A percentile compares a stretch with the other conserved stretches of the same genome.
phyloP scores from a whole-genome alignment of 2,888 invertebrate species.

The Tortricodes alternella region DNA sequence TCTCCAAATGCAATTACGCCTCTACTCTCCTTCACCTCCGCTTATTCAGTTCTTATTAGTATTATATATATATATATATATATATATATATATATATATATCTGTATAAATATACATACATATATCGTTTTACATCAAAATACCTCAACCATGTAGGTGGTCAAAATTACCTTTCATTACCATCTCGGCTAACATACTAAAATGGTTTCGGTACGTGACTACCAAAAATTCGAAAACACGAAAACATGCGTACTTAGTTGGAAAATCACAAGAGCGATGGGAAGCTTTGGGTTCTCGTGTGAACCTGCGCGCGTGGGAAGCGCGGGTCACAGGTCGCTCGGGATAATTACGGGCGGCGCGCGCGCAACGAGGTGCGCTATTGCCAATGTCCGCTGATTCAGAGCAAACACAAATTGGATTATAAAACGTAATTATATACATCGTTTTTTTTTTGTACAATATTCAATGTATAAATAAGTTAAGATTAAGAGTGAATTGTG shows the following conservation, averaged over 20 bases:
- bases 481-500: too few species aligned
- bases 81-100: too few species aligned
- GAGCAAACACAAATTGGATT: too few species aligned
- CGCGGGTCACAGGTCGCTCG: constrained; percentile 68
- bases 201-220: constrained; percentile 22
- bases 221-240: constrained; percentile 11
- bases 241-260: constrained; percentile 15
- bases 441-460: too few species aligned
- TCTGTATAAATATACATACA: too few species aligned
- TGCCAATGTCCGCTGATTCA: constrained; percentile 13
- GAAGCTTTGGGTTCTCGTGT: constrained; percentile 75
- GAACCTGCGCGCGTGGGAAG: constrained; percentile 71
- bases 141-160: background rate
- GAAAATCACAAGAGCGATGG: constrained; percentile 57
- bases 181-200: background rate
- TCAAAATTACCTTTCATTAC: constrained; percentile 13
- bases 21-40: too few species aligned
- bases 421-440: too few species aligned
- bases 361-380: constrained; percentile 42
- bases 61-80: too few species aligned
- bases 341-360: constrained; percentile 65
- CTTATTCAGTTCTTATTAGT: too few species aligned
- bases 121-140: background rate
- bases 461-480: too few species aligned
- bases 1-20: constrained; percentile 10